These are phyloP conservation scores for Palloptera scutellata DNA, from an alignment of 2,888 invertebrate genomes.

Conservation along the genomic window DNA sequence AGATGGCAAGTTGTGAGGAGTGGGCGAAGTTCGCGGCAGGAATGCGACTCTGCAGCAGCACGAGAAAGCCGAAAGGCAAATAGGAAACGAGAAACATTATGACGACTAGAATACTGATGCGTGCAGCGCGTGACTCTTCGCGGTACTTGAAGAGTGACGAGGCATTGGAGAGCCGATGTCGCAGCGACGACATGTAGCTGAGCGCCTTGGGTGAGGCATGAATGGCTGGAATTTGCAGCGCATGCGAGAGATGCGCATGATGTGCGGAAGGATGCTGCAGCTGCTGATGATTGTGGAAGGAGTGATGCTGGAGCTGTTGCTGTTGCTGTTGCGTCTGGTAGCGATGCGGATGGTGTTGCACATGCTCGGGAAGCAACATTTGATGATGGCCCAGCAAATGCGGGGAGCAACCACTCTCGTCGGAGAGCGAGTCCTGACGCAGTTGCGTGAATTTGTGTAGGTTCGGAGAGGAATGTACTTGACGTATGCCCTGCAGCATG, in stretches of 20 bases:
- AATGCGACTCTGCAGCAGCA: slow-evolving; percentile 59
- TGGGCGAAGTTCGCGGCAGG: slow-evolving; percentile 58
- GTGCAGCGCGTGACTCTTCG: slow-evolving; percentile 88
- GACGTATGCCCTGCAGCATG: slow-evolving; percentile 55
- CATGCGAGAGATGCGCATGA: slow-evolving; percentile 40
- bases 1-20: slow-evolving; percentile 60
- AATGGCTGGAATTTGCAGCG: slow-evolving; percentile 61
- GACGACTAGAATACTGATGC: slow-evolving; percentile 73
- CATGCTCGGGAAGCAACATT: slow-evolving; percentile 14
- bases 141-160: slow-evolving; percentile 84
- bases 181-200: slow-evolving; percentile 73
- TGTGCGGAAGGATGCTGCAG: slow-evolving; percentile 25
- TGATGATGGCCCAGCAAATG: slow-evolving; percentile 48
- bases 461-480: slow-evolving; percentile 64
- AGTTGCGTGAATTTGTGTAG: slow-evolving; percentile 57
- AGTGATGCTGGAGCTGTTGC: slow-evolving; percentile 39
- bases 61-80: slow-evolving; percentile 61
- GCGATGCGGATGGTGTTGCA: slow-evolving; percentile 18
- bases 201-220: slow-evolving; percentile 62
- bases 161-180: slow-evolving; percentile 83
- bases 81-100: slow-evolving; percentile 65
- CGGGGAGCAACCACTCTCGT: slow-evolving; percentile 50
- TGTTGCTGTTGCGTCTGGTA: slow-evolving; percentile 38
- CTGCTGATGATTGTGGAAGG: slow-evolving; percentile 21
- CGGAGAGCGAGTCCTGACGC: slow-evolving; percentile 46